These are phyloP conservation scores for Hypselothyrea guttata DNA, from an alignment of 2,888 invertebrate genomes.

Conservation along the genomic window DNA sequence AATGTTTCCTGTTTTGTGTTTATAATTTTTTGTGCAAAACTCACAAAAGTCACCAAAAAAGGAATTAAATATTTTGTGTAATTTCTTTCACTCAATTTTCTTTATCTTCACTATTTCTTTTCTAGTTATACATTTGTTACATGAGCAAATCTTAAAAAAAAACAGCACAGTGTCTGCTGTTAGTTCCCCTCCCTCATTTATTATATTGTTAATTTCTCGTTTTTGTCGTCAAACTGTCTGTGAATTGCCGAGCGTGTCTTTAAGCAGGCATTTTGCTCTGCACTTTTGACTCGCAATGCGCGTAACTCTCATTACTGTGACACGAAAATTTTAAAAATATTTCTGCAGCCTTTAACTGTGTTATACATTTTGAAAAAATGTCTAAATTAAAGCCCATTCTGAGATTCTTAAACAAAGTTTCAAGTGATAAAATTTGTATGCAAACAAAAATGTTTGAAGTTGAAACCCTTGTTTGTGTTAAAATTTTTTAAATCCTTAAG, in stretches of 20 bases:
- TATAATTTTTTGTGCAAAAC: constrained; percentile 56
- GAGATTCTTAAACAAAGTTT: too few species aligned
- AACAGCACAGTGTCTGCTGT: too few species aligned
- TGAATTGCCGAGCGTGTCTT: constrained; percentile 36
- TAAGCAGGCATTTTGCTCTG: background rate
- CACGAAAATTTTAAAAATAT: constrained; percentile 62
- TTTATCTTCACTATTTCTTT: constrained; percentile 4
- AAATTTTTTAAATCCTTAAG: too few species aligned
- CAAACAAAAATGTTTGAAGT: too few species aligned
- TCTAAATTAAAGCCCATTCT: constrained; percentile 27
- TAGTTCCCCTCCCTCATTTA: too few species aligned
- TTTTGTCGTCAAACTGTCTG: constrained; percentile 70
- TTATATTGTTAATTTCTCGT: too few species aligned
- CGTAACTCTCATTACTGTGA: background rate
- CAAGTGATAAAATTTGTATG: too few species aligned
- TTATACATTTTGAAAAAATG: constrained; percentile 55
- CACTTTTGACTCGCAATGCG: too few species aligned
- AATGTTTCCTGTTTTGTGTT: constrained; percentile 72
- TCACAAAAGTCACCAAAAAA: constrained; percentile 45
- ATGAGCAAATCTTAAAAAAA: too few species aligned
- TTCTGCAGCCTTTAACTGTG: constrained; percentile 23
- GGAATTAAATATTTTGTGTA: background rate
- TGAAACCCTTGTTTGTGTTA: too few species aligned
- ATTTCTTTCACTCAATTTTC: background rate
- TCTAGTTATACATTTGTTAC: background rate